phyloP scores from a whole-genome alignment of 2,113 vertebrate species.

The Centropristis striata region DNA sequence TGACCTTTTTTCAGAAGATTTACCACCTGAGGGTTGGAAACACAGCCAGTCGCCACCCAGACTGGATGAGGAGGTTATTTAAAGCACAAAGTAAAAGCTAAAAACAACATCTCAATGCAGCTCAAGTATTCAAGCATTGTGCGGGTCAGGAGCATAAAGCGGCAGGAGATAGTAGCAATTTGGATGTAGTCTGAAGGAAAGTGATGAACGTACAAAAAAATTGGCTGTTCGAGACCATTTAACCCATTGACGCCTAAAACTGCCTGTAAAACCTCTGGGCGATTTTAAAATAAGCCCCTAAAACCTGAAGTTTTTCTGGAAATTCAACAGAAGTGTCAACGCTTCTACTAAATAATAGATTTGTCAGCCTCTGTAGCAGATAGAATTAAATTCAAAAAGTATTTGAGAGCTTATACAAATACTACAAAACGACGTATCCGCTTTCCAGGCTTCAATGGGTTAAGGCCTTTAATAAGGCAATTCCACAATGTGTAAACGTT shows the following conservation, averaged over 20 bases:
- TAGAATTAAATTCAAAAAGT: too few relatives aligned
- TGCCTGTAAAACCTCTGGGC: too few relatives aligned
- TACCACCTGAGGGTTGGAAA: constrained; percentile 51
- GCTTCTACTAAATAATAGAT: too few relatives aligned
- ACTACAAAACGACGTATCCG: too few relatives aligned
- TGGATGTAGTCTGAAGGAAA: not conserved
- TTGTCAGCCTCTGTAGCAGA: too few relatives aligned
- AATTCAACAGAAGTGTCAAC: too few relatives aligned
- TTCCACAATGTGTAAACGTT: constrained; percentile 5
- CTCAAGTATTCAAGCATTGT: constrained; percentile 22
- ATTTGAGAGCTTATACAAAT: too few relatives aligned
- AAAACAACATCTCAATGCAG: constrained; percentile 50
- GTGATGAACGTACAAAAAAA: not conserved
- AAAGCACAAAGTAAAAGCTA: constrained; percentile 60
- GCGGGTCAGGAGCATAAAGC: constrained; percentile 1
- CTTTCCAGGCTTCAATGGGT: too few relatives aligned
- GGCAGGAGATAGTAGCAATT: not conserved
- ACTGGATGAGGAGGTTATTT: constrained; percentile 54
- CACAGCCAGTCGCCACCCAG: constrained; percentile 27
- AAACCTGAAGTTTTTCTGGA: too few relatives aligned
- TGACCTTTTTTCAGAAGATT: constrained; percentile 60
- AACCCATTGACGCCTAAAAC: too few relatives aligned
- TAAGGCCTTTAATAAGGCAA: constrained; percentile 7
- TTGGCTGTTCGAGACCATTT: not conserved
- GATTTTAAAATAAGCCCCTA: too few relatives aligned